phyloP scores from a whole-genome alignment of 2,888 invertebrate genomes.

The Thecocarcelia acutangulata region DNA sequence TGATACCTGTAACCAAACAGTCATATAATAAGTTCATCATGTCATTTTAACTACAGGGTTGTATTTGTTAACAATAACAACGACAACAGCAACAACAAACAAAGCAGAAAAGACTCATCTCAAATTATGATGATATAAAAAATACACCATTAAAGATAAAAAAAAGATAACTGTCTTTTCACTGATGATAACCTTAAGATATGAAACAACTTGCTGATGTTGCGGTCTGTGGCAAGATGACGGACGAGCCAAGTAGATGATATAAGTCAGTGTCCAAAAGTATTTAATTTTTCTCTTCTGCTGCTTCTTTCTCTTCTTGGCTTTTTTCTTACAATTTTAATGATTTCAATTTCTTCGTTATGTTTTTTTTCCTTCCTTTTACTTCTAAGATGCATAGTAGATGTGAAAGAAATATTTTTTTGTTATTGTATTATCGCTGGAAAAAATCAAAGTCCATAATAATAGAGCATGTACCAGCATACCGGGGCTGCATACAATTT shows the following conservation, averaged over 20 bases:
- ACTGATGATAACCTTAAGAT: conserved; percentile 65
- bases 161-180: conserved; percentile 63
- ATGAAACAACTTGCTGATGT: conserved; percentile 43
- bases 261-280: conserved; percentile 54
- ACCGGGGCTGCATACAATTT: conserved; percentile 46
- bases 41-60: conserved; percentile 65
- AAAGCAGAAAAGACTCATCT: conserved; percentile 19
- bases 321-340: conserved; percentile 48
- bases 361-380: conserved; percentile 27
- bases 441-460: conserved; percentile 61
- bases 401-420: conserved; percentile 31
- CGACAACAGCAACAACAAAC: neutral
- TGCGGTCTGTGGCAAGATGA: conserved; percentile 33
- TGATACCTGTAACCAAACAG: conserved; percentile 54
- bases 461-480: conserved; percentile 63
- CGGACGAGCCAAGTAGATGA: conserved; percentile 35
- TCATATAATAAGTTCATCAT: conserved; percentile 65
- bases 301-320: conserved; percentile 14
- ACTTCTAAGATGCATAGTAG: conserved; percentile 31
- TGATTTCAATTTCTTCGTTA: conserved; percentile 59
- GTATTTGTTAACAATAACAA: conserved; percentile 16
- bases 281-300: conserved; percentile 22
- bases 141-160: conserved; percentile 55
- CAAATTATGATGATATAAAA: conserved; percentile 60
- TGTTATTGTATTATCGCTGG: conserved; percentile 54